Evolutionary conservation across 1,140 invertebrate genomes (phyloP), one percentile per base, ranked within the genome.

Genomic region (Musca vetustissima): DNA sequence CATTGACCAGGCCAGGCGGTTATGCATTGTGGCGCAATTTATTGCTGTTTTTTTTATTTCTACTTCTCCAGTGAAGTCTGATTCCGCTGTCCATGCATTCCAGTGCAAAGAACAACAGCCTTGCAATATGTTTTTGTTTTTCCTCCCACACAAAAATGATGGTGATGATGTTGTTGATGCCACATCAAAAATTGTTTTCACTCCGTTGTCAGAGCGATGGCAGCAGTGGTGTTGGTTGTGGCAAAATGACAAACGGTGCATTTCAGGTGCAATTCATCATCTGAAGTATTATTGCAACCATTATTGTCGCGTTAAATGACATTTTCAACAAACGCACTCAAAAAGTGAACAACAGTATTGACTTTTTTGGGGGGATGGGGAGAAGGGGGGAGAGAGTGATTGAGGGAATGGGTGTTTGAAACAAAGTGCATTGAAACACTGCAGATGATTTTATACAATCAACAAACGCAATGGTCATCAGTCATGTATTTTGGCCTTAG

Each of bases 281-380:
- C 76, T 79, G 74, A 69, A 79, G 77, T 77, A 75, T 76, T 79
- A 77, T 77, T 79, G 77, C 77, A 79, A 79, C 77, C 76, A 77
- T 79, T 79, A 79, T 79, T 79, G 77, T 74, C 73, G 50, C 66
- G 66, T 67, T 55, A 55, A 61, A 67, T 67, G 66, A 67, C 66
- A 76, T 79, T 79, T 79, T 79, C 66, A 61, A 79, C 77, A 79
- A 79, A 79, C 75, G 77, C 77, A 79, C 77, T 79, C 36, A 43
- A 43, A n/a, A n/a, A 43, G 36, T 43, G 36, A 43, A 43, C 36
- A 43, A 28, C 28, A 28, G 6, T 11, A 43, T 8, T 13, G 11
- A 28, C 28, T 4, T 28, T 28, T 8, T 32, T 32, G 28, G 28
- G 28, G 28, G 28, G 36, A 13, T 13, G 11, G 36, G 13, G 1